Conservation (phyloP, 92 coral and sea anemone genomes). For the Nematostella vectensis region DNA sequence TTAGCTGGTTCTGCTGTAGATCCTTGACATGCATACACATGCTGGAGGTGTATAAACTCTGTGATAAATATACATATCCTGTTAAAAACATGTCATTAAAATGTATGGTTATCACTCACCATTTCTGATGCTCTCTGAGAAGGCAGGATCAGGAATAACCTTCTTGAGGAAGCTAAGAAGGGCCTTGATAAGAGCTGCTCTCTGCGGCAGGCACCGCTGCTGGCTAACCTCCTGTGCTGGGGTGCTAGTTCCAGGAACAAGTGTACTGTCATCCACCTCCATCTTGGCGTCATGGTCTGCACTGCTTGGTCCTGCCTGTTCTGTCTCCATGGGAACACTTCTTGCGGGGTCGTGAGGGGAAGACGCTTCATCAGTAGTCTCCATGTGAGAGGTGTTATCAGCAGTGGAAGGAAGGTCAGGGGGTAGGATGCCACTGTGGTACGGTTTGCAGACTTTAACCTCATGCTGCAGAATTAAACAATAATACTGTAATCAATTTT, state of each 20-base stretch:
- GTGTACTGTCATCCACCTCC: slow-evolving; percentile 39
- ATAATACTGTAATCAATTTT: not conserved
- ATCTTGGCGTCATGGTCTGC: slow-evolving; percentile 39
- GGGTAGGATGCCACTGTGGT: slow-evolving; percentile 82
- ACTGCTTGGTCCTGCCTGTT: slow-evolving; percentile 56
- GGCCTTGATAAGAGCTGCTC: slow-evolving; percentile 93
- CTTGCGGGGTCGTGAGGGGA: slow-evolving; percentile 37
- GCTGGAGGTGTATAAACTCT: too few relatives aligned
- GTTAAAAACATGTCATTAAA: too few relatives aligned
- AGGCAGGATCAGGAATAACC: slow-evolving; percentile 91
- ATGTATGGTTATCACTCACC: slow-evolving; percentile 55
- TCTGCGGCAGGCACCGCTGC: slow-evolving; percentile 86
- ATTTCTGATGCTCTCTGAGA: slow-evolving; percentile 88
- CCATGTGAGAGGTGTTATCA: slow-evolving; percentile 75
- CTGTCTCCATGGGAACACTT: slow-evolving; percentile 69
- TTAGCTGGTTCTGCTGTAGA: too few relatives aligned
- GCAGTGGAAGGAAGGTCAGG: slow-evolving; percentile 60
- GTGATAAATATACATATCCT: too few relatives aligned
- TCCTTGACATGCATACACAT: too few relatives aligned
- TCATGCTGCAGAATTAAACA: slow-evolving; percentile 52
- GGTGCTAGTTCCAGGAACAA: slow-evolving; percentile 8
- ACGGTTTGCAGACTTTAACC: slow-evolving; percentile 74
- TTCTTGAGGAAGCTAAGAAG: slow-evolving; percentile 87
- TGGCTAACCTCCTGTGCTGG: slow-evolving; percentile 48
- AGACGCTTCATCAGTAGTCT: slow-evolving; percentile 54